Evolutionary conservation across 2,888 invertebrate species (phyloP).

Genomic region (Tetragonisca angustula): DNA sequence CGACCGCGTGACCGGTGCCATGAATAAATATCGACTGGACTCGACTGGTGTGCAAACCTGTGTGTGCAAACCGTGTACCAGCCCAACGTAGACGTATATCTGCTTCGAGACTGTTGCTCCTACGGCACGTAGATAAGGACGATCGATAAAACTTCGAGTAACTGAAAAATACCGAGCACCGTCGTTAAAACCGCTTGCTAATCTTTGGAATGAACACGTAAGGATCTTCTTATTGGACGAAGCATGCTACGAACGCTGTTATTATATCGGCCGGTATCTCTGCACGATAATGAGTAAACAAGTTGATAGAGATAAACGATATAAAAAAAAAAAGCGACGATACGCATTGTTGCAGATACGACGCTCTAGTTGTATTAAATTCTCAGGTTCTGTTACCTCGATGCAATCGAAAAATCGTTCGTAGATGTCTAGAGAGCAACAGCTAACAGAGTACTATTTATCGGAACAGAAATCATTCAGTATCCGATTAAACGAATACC

Average conservation of each 20-base stretch:
- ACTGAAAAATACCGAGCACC: background rate
- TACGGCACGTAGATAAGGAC: conserved; percentile 4
- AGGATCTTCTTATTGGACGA: background rate
- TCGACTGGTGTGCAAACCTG: conserved; percentile 8
- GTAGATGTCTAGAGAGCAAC: background rate
- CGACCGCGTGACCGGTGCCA: conserved; percentile 70
- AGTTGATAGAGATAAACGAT: background rate
- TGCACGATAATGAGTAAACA: background rate
- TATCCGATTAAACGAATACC: background rate
- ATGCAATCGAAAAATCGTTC: background rate
- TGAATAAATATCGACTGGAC: conserved; percentile 74
- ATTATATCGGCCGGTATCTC: background rate
- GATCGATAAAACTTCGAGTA: background rate
- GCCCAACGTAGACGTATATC: conserved; percentile 47
- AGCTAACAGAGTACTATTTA: background rate
- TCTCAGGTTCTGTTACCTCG: background rate
- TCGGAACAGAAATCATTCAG: background rate
- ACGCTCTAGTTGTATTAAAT: background rate
- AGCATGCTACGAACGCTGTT: no score
- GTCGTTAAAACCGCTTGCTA: background rate
- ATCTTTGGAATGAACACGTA: no score
- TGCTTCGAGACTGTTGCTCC: conserved; percentile 42
- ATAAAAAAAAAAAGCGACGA: background rate
- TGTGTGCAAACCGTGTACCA: conserved; percentile 31
- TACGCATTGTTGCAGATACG: background rate